phyloP scores from a whole-genome alignment of 1,140 invertebrate species.

The Manduca sexta region DNA sequence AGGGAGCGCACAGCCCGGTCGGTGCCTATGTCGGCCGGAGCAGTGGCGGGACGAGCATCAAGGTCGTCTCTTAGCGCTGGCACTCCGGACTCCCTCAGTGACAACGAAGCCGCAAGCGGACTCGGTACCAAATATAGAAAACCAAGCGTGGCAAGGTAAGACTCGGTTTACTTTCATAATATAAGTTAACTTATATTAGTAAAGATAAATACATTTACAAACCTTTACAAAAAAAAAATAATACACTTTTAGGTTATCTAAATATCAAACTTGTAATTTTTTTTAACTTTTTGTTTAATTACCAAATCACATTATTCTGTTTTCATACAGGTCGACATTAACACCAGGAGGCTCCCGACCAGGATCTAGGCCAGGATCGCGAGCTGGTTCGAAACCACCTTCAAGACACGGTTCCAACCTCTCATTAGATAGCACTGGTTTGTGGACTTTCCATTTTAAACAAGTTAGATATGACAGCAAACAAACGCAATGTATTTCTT shows the following conservation, averaged over 20 bases:
- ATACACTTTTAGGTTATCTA: too few relatives aligned
- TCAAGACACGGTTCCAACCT: slow-evolving; percentile 94
- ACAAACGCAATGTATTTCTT: too few relatives aligned
- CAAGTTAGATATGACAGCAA: too few relatives aligned
- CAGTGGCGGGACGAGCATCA: slow-evolving; percentile 73
- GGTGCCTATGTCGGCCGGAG: slow-evolving; percentile 83
- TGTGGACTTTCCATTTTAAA: slow-evolving; percentile 18
- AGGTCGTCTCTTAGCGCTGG: slow-evolving; percentile 85
- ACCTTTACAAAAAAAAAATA: too few relatives aligned
- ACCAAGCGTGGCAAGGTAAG: slow-evolving; percentile 74
- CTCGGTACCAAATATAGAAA: slow-evolving; percentile 77
- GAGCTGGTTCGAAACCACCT: slow-evolving; percentile 89
- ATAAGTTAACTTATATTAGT: too few relatives aligned
- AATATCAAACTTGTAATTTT: too few relatives aligned
- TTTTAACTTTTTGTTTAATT: too few relatives aligned
- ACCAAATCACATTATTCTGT: not conserved
- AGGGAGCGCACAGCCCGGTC: slow-evolving; percentile 90
- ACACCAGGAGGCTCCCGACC: slow-evolving; percentile 83
- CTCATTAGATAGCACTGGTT: slow-evolving; percentile 91
- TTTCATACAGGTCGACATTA: slow-evolving; percentile 69
- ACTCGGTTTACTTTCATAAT: too few relatives aligned
- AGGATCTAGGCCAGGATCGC: slow-evolving; percentile 85
- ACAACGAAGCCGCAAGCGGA: slow-evolving; percentile 85
- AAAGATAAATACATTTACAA: too few relatives aligned
- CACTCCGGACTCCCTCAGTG: slow-evolving; percentile 90